These are phyloP conservation scores for Oceanodroma tethys DNA, from an alignment of 2,113 vertebrate genomes.

Conservation along the genomic window DNA sequence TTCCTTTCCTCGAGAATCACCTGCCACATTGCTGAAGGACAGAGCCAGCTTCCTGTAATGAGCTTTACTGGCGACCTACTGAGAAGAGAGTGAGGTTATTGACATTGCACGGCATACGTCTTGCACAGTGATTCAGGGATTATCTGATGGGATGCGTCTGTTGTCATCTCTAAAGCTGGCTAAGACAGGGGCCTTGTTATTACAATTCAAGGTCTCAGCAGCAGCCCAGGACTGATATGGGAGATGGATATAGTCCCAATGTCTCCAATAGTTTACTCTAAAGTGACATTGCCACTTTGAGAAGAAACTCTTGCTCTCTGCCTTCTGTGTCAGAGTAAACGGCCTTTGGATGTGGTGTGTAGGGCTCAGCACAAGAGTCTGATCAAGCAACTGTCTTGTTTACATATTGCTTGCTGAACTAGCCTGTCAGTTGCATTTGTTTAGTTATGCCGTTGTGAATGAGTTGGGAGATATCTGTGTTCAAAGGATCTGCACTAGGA, in stretches of 20 bases:
- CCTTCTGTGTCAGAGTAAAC: not conserved
- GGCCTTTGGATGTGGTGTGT: not conserved
- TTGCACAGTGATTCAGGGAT: not conserved
- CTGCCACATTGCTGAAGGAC: constrained; percentile 12
- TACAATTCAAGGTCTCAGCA: not conserved
- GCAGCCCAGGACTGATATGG: not conserved
- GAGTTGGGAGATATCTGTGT: not conserved
- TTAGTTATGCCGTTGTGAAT: not conserved
- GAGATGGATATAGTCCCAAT: not conserved
- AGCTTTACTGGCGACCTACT: not conserved
- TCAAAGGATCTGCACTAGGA: not conserved
- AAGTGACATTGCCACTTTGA: not conserved
- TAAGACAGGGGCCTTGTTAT: constrained; percentile 24
- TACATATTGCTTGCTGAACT: not conserved
- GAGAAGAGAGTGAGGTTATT: not conserved
- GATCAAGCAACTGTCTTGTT: not conserved
- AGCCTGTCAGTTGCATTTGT: not conserved
- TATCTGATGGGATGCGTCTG: constrained; percentile 30
- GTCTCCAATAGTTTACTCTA: not conserved
- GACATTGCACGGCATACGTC: not conserved
- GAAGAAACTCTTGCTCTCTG: not conserved
- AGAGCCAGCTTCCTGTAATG: constrained; percentile 80
- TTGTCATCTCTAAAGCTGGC: not conserved
- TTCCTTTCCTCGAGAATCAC: constrained; percentile 44
- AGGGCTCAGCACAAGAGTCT: not conserved